Evolutionary conservation across 2,797 vertebrate genomes (phyloP), one percentile per base, ranked within the genome.

Genomic region (Sylvia borin): DNA sequence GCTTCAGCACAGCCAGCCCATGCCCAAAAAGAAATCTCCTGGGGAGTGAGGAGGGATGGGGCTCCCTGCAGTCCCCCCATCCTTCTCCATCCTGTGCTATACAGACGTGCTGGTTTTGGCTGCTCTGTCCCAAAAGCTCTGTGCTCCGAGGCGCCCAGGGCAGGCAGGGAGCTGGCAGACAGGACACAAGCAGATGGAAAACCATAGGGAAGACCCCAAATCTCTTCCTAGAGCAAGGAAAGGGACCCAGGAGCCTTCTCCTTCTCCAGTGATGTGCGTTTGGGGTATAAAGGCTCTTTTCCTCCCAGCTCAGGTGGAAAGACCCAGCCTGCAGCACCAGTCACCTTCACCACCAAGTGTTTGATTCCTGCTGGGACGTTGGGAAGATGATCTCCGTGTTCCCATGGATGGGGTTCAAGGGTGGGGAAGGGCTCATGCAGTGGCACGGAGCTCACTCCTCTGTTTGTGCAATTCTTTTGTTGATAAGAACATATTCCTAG

Each of bases 251-350:
- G 32, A 64, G 25, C 15, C 45, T 16, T 7, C 26, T 45, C 24
- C 17, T 45, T 47, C 29, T n/a, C 29, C 2, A 1, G 11, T 13
- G 42, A 20, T 0, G 0, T 47, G 24, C 25, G 45, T 25, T 27
- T 45, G 38, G 55, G 38, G 19, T 90, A 15, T 70, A 34, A 93
- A 57, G 65, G 51, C n/a, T 76, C 31, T 58, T 93, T 90, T 64
- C 68, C 51, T 92, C 68, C 34, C 88, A 82, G 72, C 38, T 81
- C 91, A 76, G 82, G 82, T 66, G 85, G 88, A 90, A 88, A 87
- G 79, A 83, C 32, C 42, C 91, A 70, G 43, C 60, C 67, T 48
- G 88, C 78, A 75, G 78, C 85, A 62, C 42, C 74, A 7, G 27
- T 32, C 14, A 2, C 78, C 79, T 34, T 61, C 26, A 1, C 68